Base-by-base conservation (phyloP, 2,888 invertebrate species). In the Sclerodermus sp. region DNA sequence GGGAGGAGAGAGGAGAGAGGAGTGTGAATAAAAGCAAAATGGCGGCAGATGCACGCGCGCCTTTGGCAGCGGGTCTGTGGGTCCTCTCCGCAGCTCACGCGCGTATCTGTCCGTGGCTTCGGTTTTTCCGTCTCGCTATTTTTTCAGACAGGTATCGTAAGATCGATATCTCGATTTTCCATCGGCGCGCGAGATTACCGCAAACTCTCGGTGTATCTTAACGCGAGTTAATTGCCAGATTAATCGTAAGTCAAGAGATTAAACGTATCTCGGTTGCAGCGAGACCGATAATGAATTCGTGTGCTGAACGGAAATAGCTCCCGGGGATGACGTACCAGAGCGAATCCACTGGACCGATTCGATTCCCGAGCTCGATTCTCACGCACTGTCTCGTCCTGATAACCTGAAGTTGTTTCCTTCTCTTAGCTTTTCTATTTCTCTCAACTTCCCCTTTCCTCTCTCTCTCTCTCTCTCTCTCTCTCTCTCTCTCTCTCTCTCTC, bases 1-100 rank as follows among this genome's bases (percentile, higher is more conserved):
- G 31, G 50, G 40, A 45, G 43, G 15, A 31, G 39, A n/a, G 38
- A 32, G 39, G 55, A 57, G 53, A 47, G 53, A 56, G 53, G 60
- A 53, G 62, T 66, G 59, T 51, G 59, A 58, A 62, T 62, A 60
- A 60, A 61, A 56, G 58, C 55, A 53, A 61, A 62, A 62, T 43
- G 51, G 49, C 55, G 64, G 66, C 72, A 73, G 73, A 71, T 73
- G 73, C 71, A 66, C 59, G 48, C 53, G 60, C 64, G 64, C 58
- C 66, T 66, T 65, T 66, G 54, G 44, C 53, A 18, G 15, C 23
- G 49, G 47, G 66, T 66, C 65, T 69, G 64, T 67, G 65, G 62
- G 55, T 23, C 23, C 23, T n/a, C n/a, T n/a, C n/a, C n/a, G n/a
- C n/a, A n/a, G n/a, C n/a, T n/a, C n/a, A n/a, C n/a, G n/a, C n/a